Evolutionary conservation across 2,113 vertebrate species (phyloP).

Genomic region (Eretmochelys imbricata): DNA sequence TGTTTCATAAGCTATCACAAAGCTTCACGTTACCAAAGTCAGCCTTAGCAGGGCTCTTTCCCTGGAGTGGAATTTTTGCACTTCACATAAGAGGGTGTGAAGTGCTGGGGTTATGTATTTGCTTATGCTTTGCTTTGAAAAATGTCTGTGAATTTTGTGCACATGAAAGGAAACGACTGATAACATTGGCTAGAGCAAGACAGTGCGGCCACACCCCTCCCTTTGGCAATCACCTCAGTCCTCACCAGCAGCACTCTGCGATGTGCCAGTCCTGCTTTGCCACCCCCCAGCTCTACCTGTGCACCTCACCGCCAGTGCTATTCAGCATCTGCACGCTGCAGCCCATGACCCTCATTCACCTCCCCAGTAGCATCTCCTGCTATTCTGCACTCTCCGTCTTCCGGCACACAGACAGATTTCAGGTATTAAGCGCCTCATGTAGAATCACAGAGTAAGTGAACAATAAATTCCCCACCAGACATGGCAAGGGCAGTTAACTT

Average conservation of each 20-base stretch:
- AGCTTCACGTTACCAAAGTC: conserved; percentile 29
- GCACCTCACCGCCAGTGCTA: not conserved
- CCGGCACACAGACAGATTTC: not conserved
- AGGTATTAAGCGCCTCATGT: not conserved
- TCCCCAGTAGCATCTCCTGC: not conserved
- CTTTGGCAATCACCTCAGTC: not conserved
- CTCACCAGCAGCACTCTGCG: not conserved
- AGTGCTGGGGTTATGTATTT: not conserved
- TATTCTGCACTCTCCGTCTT: not conserved
- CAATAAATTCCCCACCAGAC: not conserved
- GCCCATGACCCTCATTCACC: not conserved
- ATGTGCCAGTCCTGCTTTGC: not conserved
- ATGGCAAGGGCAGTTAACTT: not conserved
- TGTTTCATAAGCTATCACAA: conserved; percentile 49
- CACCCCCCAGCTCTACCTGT: not conserved
- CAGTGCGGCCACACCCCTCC: not conserved
- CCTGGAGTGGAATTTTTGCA: conserved; percentile 26
- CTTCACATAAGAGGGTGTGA: not conserved
- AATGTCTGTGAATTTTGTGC: not conserved
- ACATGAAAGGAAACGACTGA: not conserved
- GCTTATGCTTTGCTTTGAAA: not conserved
- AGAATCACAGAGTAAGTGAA: not conserved
- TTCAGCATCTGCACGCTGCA: not conserved
- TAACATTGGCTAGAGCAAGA: not conserved
- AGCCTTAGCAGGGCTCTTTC: conserved; percentile 21